phyloP scores from a whole-genome alignment of 2,113 vertebrate genomes.

The Antechinus stuartii region DNA sequence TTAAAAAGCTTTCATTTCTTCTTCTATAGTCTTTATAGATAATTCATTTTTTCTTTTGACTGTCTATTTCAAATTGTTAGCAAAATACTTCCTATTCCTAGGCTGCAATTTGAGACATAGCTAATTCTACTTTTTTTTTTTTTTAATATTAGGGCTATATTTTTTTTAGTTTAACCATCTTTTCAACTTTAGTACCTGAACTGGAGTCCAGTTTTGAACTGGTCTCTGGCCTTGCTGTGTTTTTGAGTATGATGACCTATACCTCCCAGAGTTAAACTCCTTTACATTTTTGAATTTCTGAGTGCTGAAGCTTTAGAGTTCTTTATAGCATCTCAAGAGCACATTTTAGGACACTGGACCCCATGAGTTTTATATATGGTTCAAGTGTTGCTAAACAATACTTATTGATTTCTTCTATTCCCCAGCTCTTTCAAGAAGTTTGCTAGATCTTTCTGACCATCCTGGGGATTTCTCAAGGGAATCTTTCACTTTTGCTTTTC shows the following conservation, averaged over 20 bases:
- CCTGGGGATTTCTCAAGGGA: background rate
- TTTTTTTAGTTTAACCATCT: background rate
- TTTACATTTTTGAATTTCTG: background rate
- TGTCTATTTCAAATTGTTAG: background rate
- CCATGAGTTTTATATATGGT: background rate
- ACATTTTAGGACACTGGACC: background rate
- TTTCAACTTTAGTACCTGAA: background rate
- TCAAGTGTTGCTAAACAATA: background rate
- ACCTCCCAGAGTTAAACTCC: background rate
- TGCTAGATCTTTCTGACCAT: background rate
- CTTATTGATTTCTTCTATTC: background rate
- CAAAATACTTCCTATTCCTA: background rate
- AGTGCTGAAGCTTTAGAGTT: background rate
- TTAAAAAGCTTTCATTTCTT: background rate
- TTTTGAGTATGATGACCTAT: background rate
- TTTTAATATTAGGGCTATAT: background rate
- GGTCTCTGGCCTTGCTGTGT: background rate
- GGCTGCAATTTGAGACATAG: background rate
- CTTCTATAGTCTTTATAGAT: background rate
- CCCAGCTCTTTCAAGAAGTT: background rate
- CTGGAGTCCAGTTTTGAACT: background rate
- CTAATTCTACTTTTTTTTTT: background rate
- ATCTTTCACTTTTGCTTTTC: background rate
- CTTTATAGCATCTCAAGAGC: background rate
- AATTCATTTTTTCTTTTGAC: background rate